Base-by-base conservation (phyloP, 2,797 vertebrate genomes). In the Chelon auratus region DNA sequence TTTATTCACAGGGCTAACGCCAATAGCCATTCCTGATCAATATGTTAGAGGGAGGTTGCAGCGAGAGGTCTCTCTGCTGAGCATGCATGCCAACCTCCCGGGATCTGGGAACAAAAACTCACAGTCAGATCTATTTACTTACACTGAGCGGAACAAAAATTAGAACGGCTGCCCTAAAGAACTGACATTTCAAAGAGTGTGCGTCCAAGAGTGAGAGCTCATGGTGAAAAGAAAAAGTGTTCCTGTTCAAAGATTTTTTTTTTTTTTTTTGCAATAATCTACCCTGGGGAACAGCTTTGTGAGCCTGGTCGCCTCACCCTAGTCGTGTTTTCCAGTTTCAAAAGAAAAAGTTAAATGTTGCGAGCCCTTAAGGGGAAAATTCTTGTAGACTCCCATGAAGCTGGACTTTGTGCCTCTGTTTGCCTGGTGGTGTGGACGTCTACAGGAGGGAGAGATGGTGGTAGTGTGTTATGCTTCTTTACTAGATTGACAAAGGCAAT, bases 1-100 rank as follows among this genome's bases (percentile, higher is more conserved):
- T 94, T 93, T 93, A 93, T 94, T 93, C 93, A 94, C 88, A 91
- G 81, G 70, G 81, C 91, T 79, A 80, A 91, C 69, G 90, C 91
- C 93, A 92, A 93, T 93, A 91, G 90, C 80, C 68, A 72, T 79
- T 89, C 78, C 81, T 86, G 89, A 95, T 95, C 93, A 79, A 94
- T 95, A 93, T 82, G 80, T 89, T 85, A 78, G 80, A 90, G 86
- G 86, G 88, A 88, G 92, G 87, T 75, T 88, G 87, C 88, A 81
- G 81, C 33, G 81, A 90, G 86, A 82, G 89, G 87, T 88, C 87
- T 90, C 88, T 83, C 83, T 83, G 80, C 87, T 87, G 90, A 89
- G 89, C 80, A 47, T 66, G 83, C 87, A 81, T 64, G 76, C 87
- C 82, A 64, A 73, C 87, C 90, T 88, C 91, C 85, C 56, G 91